Conservation (phyloP, 2,888 invertebrate genomes). For the Agonum fuliginosum region DNA sequence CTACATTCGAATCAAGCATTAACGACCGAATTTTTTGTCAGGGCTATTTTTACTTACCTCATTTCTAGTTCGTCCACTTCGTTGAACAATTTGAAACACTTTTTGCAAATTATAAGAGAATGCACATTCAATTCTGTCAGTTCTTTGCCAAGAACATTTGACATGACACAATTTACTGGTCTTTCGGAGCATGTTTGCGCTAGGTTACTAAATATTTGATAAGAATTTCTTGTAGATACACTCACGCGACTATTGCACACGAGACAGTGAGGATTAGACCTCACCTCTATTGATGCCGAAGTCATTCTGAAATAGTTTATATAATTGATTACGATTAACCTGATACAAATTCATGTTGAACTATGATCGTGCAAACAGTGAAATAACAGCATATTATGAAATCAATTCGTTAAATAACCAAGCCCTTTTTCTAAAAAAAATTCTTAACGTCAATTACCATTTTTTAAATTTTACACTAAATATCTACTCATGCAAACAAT, state of each 20-base stretch:
- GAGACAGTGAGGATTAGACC: slow-evolving; percentile 74
- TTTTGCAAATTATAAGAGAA: slow-evolving; percentile 79
- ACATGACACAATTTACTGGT: slow-evolving; percentile 70
- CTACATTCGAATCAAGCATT: slow-evolving; percentile 64
- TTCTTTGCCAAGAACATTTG: slow-evolving; percentile 73
- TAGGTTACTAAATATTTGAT: slow-evolving; percentile 74
- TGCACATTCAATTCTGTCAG: slow-evolving; percentile 75
- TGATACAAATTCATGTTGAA: background rate
- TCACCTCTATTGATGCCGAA: slow-evolving; percentile 62
- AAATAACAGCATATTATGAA: slow-evolving; percentile 17
- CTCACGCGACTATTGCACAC: slow-evolving; percentile 78
- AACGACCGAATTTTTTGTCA: slow-evolving; percentile 9
- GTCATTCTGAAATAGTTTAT: slow-evolving; percentile 66
- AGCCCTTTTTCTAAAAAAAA: slow-evolving; percentile 9
- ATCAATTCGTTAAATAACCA: background rate
- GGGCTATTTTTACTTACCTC: slow-evolving; percentile 67
- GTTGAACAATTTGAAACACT: slow-evolving; percentile 78
- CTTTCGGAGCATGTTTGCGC: slow-evolving; percentile 68
- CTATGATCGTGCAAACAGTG: slow-evolving; percentile 15
- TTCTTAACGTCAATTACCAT: background rate
- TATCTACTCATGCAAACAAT: background rate
- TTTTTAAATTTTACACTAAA: background rate
- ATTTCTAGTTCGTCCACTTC: slow-evolving; percentile 79
- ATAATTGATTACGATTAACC: slow-evolving; percentile 29
- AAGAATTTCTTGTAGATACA: slow-evolving; percentile 74